phyloP scores from a whole-genome alignment of 1,140 invertebrate genomes.

The Drosophila hydei region DNA sequence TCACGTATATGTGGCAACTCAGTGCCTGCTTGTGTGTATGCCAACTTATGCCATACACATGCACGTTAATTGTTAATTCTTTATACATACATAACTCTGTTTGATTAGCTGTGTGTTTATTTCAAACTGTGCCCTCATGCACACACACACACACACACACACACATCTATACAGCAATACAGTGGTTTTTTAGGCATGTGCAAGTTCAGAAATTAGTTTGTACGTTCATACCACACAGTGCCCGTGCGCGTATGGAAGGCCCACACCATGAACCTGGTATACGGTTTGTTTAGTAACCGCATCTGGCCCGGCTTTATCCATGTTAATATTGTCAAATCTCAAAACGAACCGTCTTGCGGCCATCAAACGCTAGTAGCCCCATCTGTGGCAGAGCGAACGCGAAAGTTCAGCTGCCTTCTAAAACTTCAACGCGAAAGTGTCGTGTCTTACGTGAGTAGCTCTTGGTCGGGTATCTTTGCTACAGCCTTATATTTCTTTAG shows the following conservation, averaged over 20 bases:
- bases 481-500: not conserved
- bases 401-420: slow-evolving; percentile 58
- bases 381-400: slow-evolving; percentile 54
- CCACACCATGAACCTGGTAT: slow-evolving; percentile 12
- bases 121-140: too few relatives aligned
- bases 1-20: too few relatives aligned
- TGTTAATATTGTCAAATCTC: not conserved
- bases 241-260: not conserved
- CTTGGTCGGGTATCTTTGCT: not conserved
- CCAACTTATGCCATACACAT: too few relatives aligned
- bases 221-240: not conserved
- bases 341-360: not conserved
- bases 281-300: slow-evolving; percentile 1
- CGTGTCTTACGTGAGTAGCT: slow-evolving; percentile 32
- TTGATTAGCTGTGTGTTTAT: too few relatives aligned
- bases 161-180: not conserved
- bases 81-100: too few relatives aligned
- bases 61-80: too few relatives aligned
- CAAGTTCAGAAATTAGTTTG: not conserved
- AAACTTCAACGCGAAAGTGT: slow-evolving; percentile 27
- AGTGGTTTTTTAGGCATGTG: not conserved
- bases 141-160: too few relatives aligned
- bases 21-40: not conserved
- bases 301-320: not conserved
- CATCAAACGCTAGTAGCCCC: not conserved